phyloP scores from a whole-genome alignment of 2,113 vertebrate genomes.

The Etheostoma cragini region DNA sequence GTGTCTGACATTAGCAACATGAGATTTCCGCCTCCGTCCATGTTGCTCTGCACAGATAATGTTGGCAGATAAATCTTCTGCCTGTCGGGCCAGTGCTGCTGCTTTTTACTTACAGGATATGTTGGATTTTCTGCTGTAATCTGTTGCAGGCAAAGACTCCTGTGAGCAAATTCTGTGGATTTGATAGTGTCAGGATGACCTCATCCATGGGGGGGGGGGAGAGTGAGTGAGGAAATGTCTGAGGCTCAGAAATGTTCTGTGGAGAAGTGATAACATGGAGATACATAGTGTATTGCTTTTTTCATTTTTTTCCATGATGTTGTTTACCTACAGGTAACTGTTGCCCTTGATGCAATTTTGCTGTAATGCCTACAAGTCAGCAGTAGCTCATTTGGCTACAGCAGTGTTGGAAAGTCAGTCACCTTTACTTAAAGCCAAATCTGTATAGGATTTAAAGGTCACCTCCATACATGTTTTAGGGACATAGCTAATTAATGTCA shows the following conservation, averaged over 20 bases:
- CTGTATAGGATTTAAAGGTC: neutral
- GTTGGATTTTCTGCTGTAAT: conserved; percentile 52
- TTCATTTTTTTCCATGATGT: neutral
- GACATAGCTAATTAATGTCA: neutral
- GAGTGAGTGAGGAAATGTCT: conserved; percentile 5
- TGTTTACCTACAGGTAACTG: neutral
- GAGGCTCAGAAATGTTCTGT: conserved; percentile 1
- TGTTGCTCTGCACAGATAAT: conserved; percentile 28
- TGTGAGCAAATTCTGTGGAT: conserved; percentile 39
- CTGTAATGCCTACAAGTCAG: neutral
- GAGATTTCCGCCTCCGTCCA: conserved; percentile 10
- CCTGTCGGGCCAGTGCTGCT: conserved; percentile 33
- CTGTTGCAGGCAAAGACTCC: conserved; percentile 41
- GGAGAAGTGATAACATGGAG: neutral
- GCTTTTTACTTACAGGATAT: conserved; percentile 45
- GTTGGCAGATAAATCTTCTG: conserved; percentile 34
- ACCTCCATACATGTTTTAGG: neutral
- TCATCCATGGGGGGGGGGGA: conserved; percentile 1
- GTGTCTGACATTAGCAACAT: conserved; percentile 28
- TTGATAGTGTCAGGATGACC: conserved; percentile 56
- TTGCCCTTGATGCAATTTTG: neutral
- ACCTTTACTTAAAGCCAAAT: neutral
- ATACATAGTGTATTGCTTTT: neutral
- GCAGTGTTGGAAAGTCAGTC: neutral
- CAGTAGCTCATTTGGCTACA: neutral